phyloP scores from a whole-genome alignment of 2,113 vertebrate genomes.

The Gnathonemus echidnorhynchus region DNA sequence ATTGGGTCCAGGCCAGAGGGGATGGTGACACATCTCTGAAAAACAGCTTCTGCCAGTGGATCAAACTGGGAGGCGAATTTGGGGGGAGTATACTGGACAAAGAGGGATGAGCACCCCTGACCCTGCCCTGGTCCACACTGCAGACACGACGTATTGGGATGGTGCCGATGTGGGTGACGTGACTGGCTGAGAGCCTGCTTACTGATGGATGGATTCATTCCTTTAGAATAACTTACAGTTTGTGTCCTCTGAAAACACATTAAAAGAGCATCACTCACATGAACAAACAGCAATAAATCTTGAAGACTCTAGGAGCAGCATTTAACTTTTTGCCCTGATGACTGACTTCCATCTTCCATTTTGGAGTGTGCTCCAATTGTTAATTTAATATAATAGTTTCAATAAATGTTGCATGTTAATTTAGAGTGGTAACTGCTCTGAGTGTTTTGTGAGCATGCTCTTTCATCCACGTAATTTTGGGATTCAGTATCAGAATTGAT shows the following conservation, averaged over 20 bases:
- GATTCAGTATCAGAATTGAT: neutral
- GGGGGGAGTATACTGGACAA: neutral
- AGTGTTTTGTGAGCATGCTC: neutral
- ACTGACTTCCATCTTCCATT: neutral
- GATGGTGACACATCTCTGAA: neutral
- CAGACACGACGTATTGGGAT: neutral
- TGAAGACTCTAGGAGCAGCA: neutral
- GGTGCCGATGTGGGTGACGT: neutral
- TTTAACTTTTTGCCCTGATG: neutral
- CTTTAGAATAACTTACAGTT: constrained; percentile 19
- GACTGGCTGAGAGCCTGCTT: neutral
- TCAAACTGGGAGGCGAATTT: neutral
- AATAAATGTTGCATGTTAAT: neutral
- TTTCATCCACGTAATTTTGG: neutral
- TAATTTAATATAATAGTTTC: neutral
- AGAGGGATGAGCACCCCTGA: constrained; percentile 19
- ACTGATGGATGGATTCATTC: constrained; percentile 11
- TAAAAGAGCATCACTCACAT: constrained; percentile 22
- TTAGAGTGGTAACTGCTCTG: neutral
- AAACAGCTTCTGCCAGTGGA: neutral
- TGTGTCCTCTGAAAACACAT: constrained; percentile 18
- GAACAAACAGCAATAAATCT: neutral
- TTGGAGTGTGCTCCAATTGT: neutral
- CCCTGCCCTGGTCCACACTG: constrained; percentile 11
- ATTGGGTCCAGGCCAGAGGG: constrained; percentile 1